Conservation (phyloP, 2,888 invertebrate species). For the Crossocerus cetratus region DNA sequence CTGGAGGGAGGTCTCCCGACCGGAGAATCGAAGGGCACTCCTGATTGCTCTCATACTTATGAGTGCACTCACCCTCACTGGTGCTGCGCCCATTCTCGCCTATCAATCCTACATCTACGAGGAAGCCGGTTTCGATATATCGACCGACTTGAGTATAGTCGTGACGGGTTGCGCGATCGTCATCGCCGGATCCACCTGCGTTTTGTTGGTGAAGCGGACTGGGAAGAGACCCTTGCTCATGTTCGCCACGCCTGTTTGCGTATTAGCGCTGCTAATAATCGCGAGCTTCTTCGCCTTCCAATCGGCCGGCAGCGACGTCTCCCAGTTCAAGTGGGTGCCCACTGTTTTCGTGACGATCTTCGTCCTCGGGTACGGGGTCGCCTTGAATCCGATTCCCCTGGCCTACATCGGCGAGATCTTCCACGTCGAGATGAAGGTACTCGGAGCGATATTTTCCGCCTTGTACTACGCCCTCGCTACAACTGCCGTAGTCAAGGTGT, state of each 20-base stretch:
- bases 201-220: conserved; percentile 64
- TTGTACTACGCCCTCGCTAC: conserved; percentile 71
- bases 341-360: conserved; percentile 69
- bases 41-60: conserved; percentile 67
- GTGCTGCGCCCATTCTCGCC: conserved; percentile 71
- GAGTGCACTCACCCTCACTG: conserved; percentile 68
- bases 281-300: conserved; percentile 68
- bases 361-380: conserved; percentile 69
- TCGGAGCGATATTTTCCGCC: conserved; percentile 69
- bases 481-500: conserved; percentile 67
- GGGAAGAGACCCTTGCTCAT: conserved; percentile 70
- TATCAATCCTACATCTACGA: conserved; percentile 71
- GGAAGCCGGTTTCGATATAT: conserved; percentile 67
- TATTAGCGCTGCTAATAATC: conserved; percentile 60
- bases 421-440: conserved; percentile 71
- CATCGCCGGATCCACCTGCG: conserved; percentile 67
- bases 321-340: conserved; percentile 68
- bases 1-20: conserved; percentile 38
- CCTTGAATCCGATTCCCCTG: conserved; percentile 72
- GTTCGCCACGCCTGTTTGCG: conserved; percentile 64
- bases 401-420: conserved; percentile 74
- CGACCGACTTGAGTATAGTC: conserved; percentile 67
- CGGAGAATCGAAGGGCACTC: conserved; percentile 65
- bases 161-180: conserved; percentile 69
- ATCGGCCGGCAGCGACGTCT: conserved; percentile 61